These are phyloP conservation scores for Lordiphosa fenestrarum DNA, from an alignment of 2,888 invertebrate species.

Conservation along the genomic window DNA sequence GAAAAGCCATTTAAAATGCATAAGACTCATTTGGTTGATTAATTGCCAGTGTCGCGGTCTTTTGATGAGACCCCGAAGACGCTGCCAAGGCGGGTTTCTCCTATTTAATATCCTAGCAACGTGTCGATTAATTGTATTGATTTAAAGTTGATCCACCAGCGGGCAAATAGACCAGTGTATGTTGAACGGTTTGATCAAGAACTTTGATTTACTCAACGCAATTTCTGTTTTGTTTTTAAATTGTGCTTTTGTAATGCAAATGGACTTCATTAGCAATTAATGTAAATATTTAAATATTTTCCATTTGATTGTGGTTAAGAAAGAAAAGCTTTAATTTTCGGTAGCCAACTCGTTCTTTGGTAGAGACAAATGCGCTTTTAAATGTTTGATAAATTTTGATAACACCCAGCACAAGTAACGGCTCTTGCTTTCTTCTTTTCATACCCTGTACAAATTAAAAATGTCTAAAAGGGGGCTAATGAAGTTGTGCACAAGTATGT, in stretches of 20 bases:
- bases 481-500: too few species aligned
- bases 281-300: constrained; percentile 55
- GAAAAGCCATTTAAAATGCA: constrained; percentile 64
- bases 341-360: constrained; percentile 51
- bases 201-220: too few species aligned
- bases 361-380: constrained; percentile 60
- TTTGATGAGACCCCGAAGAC: neutral
- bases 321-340: constrained; percentile 48
- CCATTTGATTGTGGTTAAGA: constrained; percentile 11
- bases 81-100: constrained; percentile 43
- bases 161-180: too few species aligned
- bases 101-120: constrained; percentile 59
- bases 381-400: constrained; percentile 42
- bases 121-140: constrained; percentile 50
- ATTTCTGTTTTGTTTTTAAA: neutral
- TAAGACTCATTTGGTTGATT: constrained; percentile 72
- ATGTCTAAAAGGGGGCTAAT: too few species aligned
- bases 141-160: constrained; percentile 11
- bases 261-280: constrained; percentile 65
- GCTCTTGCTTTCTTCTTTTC: too few species aligned
- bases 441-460: too few species aligned
- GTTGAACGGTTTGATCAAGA: too few species aligned
- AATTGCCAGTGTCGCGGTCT: constrained; percentile 45
- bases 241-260: constrained; percentile 55
- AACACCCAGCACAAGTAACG: constrained; percentile 25